phyloP scores from a whole-genome alignment of 2,888 invertebrate species.

The Athrips mouffetella region DNA sequence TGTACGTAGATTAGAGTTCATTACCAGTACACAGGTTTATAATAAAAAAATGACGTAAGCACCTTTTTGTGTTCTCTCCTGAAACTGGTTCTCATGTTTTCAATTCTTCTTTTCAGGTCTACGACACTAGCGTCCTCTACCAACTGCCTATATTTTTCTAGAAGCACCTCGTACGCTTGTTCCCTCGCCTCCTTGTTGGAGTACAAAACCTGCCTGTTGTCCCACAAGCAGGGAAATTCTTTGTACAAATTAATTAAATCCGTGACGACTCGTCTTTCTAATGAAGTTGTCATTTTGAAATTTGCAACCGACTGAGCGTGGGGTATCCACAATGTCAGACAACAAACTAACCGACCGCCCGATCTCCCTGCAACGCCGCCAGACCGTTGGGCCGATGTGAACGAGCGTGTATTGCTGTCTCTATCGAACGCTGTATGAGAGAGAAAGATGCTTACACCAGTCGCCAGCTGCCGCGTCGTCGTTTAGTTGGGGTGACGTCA shows the following conservation, averaged over 20 bases:
- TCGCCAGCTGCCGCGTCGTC: conserved; percentile 30
- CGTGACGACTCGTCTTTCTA: conserved; percentile 21
- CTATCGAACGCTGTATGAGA: conserved; percentile 19
- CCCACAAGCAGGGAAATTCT: conserved; percentile 31
- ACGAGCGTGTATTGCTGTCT: conserved; percentile 20
- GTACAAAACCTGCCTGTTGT: conserved; percentile 26
- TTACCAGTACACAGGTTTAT: too few relatives aligned
- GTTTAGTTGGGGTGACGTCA: conserved; percentile 2
- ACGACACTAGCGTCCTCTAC: conserved; percentile 16
- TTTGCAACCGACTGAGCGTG: conserved; percentile 6
- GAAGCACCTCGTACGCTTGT: conserved; percentile 23
- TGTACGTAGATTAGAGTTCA: background rate
- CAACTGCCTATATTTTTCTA: conserved; percentile 25
- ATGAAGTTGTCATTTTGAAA: conserved; percentile 3
- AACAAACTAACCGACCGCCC: conserved; percentile 19
- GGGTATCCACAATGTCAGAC: conserved; percentile 22
- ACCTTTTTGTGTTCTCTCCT: conserved; percentile 34
- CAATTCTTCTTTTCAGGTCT: conserved; percentile 31
- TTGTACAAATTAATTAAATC: conserved; percentile 24
- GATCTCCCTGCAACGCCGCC: conserved; percentile 19
- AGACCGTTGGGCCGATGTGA: conserved; percentile 23
- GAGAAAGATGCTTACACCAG: conserved; percentile 19
- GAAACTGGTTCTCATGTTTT: conserved; percentile 32
- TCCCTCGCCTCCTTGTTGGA: conserved; percentile 20
- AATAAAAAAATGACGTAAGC: background rate